Base-by-base conservation (phyloP, 2,888 invertebrate genomes). In the Tridacna crocea region DNA sequence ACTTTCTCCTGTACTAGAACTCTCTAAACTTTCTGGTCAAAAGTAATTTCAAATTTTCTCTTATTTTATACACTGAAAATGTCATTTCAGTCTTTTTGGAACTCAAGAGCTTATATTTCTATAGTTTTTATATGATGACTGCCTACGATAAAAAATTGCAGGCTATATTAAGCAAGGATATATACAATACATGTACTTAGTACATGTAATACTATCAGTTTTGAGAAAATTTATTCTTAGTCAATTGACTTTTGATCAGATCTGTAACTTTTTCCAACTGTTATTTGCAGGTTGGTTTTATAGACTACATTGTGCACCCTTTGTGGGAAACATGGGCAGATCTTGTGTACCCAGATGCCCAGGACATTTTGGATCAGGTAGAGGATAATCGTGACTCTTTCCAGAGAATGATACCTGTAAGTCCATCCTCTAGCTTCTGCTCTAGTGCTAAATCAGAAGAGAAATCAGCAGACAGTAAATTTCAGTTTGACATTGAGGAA, bases 311-410 rank as follows among this genome's bases (percentile, higher is more conserved):
- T 94, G 99, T 99, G 61, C 99, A 99, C 95, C 99, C 99, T 2
- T 95, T 99, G 85, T 99, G 99, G 98, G 99, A 99, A 95, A 99
- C 99, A 75, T 99, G 99, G 99, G 99, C 98, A 17, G 99, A 99
- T 95, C 96, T 99, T 87, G 99, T 99, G 72, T 99, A 99, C 95
- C 99, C 99, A 3, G 99, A 99, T 94, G 99, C 99, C 73, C 99
- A 99, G 95, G 98, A 98, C 90, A 99, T 99, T 92, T 96, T 99
- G 88, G 99, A 99, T 95, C 98, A 98, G 73, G 96, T 99, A 92
- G 99, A 99, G 95, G 98, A 99, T 95, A 99, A 99, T 95, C 96
- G 99, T 90, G 98, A 99, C 95, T 99, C 98, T 97, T 98, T 98
- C 95, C 97, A 97, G 94, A 94, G 94, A 75, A 98, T 98, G 97